These are phyloP conservation scores for Phaonia tiefii DNA, from an alignment of 2,888 invertebrate species.

Conservation along the genomic window DNA sequence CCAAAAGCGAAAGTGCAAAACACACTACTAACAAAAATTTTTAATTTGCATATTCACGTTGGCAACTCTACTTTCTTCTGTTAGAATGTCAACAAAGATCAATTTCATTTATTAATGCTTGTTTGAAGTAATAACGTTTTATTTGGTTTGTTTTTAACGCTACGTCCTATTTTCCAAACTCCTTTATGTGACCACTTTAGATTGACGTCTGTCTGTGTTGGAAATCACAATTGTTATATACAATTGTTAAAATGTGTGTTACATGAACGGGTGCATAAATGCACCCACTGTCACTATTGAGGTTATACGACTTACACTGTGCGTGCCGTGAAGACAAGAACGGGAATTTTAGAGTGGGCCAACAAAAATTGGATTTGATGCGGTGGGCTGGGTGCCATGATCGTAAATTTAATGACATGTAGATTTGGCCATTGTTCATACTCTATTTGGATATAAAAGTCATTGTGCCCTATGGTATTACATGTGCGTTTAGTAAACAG, in stretches of 20 bases:
- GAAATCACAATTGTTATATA: slow-evolving; percentile 86
- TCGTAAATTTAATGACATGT: slow-evolving; percentile 73
- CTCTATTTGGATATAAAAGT: slow-evolving; percentile 84
- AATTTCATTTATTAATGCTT: no score
- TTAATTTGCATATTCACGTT: no score
- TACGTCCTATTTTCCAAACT: slow-evolving; percentile 81
- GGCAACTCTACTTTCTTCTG: no score
- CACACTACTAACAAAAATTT: no score
- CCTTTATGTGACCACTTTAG: slow-evolving; percentile 93
- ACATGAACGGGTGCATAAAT: slow-evolving; percentile 87
- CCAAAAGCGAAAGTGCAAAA: no score
- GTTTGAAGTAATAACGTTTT: no score
- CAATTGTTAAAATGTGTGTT: slow-evolving; percentile 89
- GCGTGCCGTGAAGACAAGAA: slow-evolving; percentile 92
- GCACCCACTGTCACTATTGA: slow-evolving; percentile 76
- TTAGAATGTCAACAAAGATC: no score
- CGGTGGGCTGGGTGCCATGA: slow-evolving; percentile 82
- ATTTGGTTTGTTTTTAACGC: slow-evolving; percentile 18
- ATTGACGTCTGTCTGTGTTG: slow-evolving; percentile 92
- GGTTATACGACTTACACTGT: slow-evolving; percentile 93
- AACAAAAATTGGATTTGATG: slow-evolving; percentile 88
- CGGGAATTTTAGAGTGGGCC: slow-evolving; percentile 97
- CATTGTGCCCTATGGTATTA: slow-evolving; percentile 86
- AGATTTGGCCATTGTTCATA: slow-evolving; percentile 75
- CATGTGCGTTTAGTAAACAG: slow-evolving; percentile 85